Percentiles rank a stretch among this genome's conserved stretches.
Evolutionary conservation across 2,113 vertebrate genomes (phyloP).

Genomic region (Melanostigma gelatinosum): DNA sequence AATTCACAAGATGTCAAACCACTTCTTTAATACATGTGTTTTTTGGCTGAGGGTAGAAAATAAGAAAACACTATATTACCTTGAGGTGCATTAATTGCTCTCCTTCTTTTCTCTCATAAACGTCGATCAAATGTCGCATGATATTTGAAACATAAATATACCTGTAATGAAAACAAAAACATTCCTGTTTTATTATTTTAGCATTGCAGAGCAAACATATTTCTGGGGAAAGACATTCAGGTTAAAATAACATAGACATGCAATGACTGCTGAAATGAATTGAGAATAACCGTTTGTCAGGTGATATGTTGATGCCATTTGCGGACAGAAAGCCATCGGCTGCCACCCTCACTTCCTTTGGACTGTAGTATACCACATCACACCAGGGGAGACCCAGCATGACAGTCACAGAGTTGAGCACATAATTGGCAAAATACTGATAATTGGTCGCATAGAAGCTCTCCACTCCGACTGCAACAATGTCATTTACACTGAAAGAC

Average conservation of each 20-base stretch:
- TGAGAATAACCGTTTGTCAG: constrained; percentile 81
- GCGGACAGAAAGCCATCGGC: constrained; percentile 82
- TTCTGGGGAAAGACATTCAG: constrained; percentile 38
- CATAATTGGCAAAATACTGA: constrained; percentile 77
- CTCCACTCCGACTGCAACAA: constrained; percentile 88
- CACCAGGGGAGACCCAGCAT: constrained; percentile 82
- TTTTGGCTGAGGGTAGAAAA: background rate
- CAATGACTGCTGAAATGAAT: background rate
- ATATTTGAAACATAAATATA: constrained; percentile 88
- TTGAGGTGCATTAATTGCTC: constrained; percentile 84
- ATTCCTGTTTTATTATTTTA: background rate
- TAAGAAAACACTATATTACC: constrained; percentile 76
- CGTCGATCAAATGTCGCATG: constrained; percentile 73
- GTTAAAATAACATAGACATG: background rate
- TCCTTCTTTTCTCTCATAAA: constrained; percentile 85
- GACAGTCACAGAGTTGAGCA: constrained; percentile 67
- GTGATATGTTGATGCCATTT: constrained; percentile 92
- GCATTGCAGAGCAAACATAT: background rate
- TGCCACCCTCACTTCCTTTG: constrained; percentile 86
- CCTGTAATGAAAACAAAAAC: constrained; percentile 69
- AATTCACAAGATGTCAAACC: background rate
- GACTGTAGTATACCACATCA: constrained; percentile 89
- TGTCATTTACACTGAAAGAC: constrained; percentile 88
- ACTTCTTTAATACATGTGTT: background rate
- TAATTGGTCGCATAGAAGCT: constrained; percentile 94